Evolutionary conservation across 2,797 vertebrate genomes (phyloP), one percentile per base, ranked within the genome.

Genomic region (Rhodeus uyekii): DNA sequence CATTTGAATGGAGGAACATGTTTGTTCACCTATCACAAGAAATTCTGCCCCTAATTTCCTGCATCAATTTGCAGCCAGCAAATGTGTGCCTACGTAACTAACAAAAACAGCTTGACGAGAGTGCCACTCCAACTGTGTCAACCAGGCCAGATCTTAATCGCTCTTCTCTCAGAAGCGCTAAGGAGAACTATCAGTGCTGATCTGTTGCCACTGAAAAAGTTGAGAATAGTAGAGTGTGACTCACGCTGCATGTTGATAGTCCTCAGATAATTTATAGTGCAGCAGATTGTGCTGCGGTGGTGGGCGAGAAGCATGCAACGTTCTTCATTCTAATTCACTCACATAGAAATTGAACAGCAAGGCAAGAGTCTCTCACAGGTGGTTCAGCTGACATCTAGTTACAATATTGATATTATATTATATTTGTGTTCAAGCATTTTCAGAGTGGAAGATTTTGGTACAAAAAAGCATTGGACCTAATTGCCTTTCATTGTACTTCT

Each of bases 301-400:
- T 72, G 58, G 36, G 69, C 22, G 36, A 72, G 68, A 39, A 67
- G 46, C 60, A 44, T 22, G 7, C 83, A 24, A 83, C 22, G 44
- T 81, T 67, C 58, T 48, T 69, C 60, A 80, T 76, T 42, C 75
- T 86, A 72, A 86, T 88, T 58, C 39, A 87, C 84, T 88, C 60
- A 77, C 38, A 88, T 74, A 88, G 84, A 85, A 89, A 87, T 76
- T 65, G 60, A 75, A 12, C 12, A 60, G 16, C 61, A 64, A n/a
- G 24, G 85, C 88, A 88, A 89, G 79, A 39, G 42, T 84, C 81
- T 32, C 76, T 88, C 83, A 71, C 72, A 29, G 0, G 42, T 64
- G 34, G 10, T 34, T 86, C 61, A 53, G 29, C 39, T 19, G 55
- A 44, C 9, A 32, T 55, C 4, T 39, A 60, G 8, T 50, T 18